phyloP scores from a whole-genome alignment of 2,888 invertebrate genomes.

The Rhingia rostrata region DNA sequence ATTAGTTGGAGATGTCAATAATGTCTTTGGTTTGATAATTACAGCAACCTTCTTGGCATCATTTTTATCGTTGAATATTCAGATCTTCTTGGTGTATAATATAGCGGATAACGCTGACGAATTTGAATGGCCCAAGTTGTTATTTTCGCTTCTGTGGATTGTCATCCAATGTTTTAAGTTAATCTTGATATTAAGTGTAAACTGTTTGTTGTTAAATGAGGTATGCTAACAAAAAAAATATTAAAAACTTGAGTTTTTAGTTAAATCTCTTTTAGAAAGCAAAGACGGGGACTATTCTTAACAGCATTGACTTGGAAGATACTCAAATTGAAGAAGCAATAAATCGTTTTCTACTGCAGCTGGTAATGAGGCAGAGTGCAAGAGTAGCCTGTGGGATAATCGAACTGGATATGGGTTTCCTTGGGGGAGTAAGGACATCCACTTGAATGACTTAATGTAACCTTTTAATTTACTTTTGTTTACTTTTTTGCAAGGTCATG shows the following conservation, averaged over 20 bases:
- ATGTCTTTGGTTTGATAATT: conserved; percentile 51
- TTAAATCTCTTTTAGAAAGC: conserved; percentile 76
- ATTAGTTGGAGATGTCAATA: conserved; percentile 35
- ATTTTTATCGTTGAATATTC: conserved; percentile 26
- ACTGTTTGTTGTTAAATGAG: conserved; percentile 40
- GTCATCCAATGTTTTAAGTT: conserved; percentile 24
- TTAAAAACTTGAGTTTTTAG: not conserved
- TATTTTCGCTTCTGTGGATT: conserved; percentile 28
- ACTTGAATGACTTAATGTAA: not conserved
- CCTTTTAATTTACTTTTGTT: not conserved
- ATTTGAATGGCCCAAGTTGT: not conserved
- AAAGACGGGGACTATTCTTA: conserved; percentile 76
- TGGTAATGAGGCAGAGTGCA: conserved; percentile 75
- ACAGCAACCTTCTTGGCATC: conserved; percentile 43
- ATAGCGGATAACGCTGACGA: conserved; percentile 4
- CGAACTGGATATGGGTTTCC: conserved; percentile 78
- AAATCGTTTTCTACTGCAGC: conserved; percentile 78
- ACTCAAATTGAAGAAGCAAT: conserved; percentile 76
- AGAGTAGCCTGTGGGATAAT: conserved; percentile 78
- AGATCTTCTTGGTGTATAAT: conserved; percentile 42
- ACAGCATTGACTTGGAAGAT: conserved; percentile 75
- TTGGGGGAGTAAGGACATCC: conserved; percentile 77
- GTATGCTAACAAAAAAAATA: not conserved
- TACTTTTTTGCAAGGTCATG: conserved; percentile 75
- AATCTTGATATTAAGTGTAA: conserved; percentile 32